phyloP scores from a whole-genome alignment of 2,797 vertebrate genomes.

The Alouatta caraya region DNA sequence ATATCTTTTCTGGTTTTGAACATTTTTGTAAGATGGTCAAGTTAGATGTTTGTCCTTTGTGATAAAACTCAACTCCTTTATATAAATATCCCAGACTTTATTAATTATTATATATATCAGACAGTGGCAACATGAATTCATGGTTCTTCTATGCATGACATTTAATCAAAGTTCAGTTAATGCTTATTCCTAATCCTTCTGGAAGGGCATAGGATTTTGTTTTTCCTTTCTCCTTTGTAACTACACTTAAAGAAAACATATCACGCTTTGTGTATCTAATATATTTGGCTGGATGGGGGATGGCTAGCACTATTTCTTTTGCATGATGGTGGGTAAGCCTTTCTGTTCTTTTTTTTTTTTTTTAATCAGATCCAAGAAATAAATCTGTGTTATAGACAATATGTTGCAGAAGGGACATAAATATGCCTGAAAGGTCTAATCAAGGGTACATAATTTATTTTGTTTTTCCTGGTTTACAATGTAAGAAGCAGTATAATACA shows the following conservation, averaged over 20 bases:
- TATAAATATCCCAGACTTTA: slow-evolving; percentile 30
- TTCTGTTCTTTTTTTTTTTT: neutral
- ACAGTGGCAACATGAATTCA: neutral
- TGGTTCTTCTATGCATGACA: neutral
- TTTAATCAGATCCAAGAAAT: neutral
- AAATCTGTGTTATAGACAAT: neutral
- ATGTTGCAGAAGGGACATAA: neutral
- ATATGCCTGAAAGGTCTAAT: neutral
- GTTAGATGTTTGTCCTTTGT: slow-evolving; percentile 57
- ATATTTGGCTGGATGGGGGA: neutral
- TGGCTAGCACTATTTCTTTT: neutral
- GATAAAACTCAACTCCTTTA: slow-evolving; percentile 48
- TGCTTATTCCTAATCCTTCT: neutral
- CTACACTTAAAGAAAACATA: neutral
- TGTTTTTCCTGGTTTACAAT: neutral
- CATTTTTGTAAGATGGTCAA: slow-evolving; percentile 73
- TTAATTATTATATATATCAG: slow-evolving; percentile 23
- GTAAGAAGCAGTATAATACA: neutral
- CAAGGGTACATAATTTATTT: neutral
- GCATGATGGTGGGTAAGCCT: neutral
- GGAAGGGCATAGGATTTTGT: neutral
- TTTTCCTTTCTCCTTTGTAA: neutral
- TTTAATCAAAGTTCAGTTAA: neutral
- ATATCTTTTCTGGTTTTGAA: slow-evolving; percentile 53
- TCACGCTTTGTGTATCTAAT: neutral